Base-by-base conservation (phyloP, 2,888 invertebrate species). In the Napeogenes inachia region DNA sequence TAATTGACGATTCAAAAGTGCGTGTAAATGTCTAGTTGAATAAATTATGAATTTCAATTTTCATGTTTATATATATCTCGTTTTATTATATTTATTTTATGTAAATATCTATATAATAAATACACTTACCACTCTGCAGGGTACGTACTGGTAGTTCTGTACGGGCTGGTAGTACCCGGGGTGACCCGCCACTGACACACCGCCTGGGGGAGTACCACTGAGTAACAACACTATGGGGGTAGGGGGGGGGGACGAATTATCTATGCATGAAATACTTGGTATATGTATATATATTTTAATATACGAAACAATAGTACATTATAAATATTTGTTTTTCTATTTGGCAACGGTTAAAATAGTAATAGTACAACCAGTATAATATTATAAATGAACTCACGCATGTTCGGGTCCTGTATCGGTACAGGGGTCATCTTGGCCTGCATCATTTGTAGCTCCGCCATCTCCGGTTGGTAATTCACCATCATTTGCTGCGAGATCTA, bases 91-190 rank as follows among this genome's bases (percentile, higher is more conserved):
- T 4, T 30, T 2, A 12, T 21, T 21, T 21, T 21, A 21, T 21
- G 21, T 2, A 10, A 30, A 21, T 12, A 3, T 50, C 3, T 3
- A n/a, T 50, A 30, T 50, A 3, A 3, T 30, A 2, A 2, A 0
- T 61, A 45, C 45, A 77, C 83, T 82, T 57, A 87, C 88, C 66
- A 85, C 72, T 65, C 86, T 73, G 35, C 80, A 81, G 3, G 79
- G 82, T 57, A 81, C 65, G 64, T 80, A 89, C 0, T 78, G 79
- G 54, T 82, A 87, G 0, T 50, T 50, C 50, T 50, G 50, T n/a
- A 50, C 30, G 10, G 50, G 50, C 50, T 50, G 50, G 50, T 50
- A 50, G 30, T 50, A 50, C 50, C 30, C 50, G 5, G 50, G 50
- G 30, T 50, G 50, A 10, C 12, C 12, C 30, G 54, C 6, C n/a